phyloP scores from a whole-genome alignment of 2,888 invertebrate genomes.

The Capitulum mitella region DNA sequence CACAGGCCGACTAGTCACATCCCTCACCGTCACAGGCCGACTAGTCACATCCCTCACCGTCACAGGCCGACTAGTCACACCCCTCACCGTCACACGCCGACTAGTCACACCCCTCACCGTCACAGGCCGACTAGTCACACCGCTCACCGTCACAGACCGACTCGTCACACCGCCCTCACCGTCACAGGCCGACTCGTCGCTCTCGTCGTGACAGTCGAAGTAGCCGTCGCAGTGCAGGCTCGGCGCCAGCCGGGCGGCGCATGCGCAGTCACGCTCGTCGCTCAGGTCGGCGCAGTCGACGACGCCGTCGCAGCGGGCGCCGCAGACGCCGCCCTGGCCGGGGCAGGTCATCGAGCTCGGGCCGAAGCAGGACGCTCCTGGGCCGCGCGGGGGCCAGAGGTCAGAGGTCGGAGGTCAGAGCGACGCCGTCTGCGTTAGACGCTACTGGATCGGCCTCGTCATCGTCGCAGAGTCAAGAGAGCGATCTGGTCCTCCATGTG shows the following conservation, averaged over 20 bases:
- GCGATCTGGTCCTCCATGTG: too few species aligned
- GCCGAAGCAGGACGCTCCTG: not conserved
- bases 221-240: slow-evolving; percentile 70
- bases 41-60: slow-evolving; percentile 54
- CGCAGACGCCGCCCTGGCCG: not conserved
- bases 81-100: not conserved
- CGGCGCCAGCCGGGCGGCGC: slow-evolving; percentile 59
- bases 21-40: slow-evolving; percentile 63
- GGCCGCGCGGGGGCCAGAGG: too few species aligned
- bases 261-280: slow-evolving; percentile 67
- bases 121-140: not conserved
- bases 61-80: not conserved
- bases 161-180: not conserved
- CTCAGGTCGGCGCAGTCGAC: slow-evolving; percentile 69
- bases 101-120: too few species aligned
- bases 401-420: too few species aligned
- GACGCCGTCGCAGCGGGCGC: slow-evolving; percentile 61
- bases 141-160: not conserved
- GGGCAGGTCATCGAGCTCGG: not conserved
- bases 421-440: too few species aligned
- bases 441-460: too few species aligned
- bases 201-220: slow-evolving; percentile 70
- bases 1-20: slow-evolving; percentile 68
- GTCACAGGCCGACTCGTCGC: slow-evolving; percentile 54
- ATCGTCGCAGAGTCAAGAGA: too few species aligned